Evolutionary conservation across 2,797 vertebrate species (phyloP).

Genomic region (Onychomys leucogaster): DNA sequence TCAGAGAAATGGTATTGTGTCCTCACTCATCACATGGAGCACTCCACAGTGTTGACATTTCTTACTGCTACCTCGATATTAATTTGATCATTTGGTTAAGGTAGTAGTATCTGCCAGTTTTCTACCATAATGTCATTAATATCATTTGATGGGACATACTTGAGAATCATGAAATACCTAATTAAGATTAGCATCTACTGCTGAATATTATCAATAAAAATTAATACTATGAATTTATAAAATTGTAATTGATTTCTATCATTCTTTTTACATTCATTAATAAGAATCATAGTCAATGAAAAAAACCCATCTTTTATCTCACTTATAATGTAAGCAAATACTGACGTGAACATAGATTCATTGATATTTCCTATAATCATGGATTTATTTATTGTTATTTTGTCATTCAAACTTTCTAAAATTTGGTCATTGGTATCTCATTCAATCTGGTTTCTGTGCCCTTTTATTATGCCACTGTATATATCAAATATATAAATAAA

Average conservation of each 20-base stretch:
- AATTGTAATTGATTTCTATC: neutral
- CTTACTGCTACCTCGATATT: neutral
- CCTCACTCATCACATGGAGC: neutral
- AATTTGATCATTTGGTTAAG: neutral
- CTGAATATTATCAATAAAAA: neutral
- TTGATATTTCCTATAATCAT: neutral
- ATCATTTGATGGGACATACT: neutral
- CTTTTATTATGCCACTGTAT: neutral
- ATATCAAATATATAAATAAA: neutral
- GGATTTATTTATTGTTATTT: neutral
- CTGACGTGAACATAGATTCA: neutral
- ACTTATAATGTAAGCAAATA: neutral
- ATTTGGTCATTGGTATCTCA: neutral
- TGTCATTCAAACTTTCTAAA: neutral
- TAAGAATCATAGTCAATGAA: neutral
- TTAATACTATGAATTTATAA: neutral
- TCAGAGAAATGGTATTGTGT: neutral
- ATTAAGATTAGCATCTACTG: neutral
- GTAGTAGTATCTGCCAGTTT: neutral
- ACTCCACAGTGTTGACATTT: no score
- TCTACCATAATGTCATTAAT: neutral
- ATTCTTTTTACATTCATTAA: neutral
- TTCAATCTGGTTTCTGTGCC: neutral
- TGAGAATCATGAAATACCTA: neutral
- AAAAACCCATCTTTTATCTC: neutral